A percentile compares a stretch with the other conserved stretches of the same genome.
phyloP scores from a whole-genome alignment of 2,888 invertebrate species.

The Steinernema carpocapsae region DNA sequence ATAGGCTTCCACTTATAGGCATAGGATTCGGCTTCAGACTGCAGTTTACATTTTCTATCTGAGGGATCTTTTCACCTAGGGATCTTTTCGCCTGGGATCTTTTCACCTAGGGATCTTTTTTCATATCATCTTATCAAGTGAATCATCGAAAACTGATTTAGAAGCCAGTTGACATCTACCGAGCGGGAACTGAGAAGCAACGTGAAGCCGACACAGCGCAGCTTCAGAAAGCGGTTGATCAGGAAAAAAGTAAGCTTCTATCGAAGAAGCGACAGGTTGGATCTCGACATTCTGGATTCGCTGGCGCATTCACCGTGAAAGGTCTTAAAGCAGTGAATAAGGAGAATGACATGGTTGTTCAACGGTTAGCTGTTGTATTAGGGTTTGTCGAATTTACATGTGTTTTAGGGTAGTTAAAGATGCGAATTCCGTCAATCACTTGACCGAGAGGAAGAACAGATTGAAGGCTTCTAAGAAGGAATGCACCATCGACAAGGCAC shows the following conservation, averaged over 20 bases:
- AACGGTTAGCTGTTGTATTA: constrained; percentile 46
- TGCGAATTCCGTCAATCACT: not conserved
- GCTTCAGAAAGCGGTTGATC: constrained; percentile 33
- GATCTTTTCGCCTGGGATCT: too few species aligned
- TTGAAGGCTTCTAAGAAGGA: not conserved
- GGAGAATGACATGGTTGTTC: constrained; percentile 74
- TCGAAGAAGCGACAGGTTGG: constrained; percentile 29
- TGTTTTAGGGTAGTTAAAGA: not conserved
- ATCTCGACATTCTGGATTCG: not conserved
- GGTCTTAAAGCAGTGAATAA: constrained; percentile 91
- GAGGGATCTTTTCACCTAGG: too few species aligned
- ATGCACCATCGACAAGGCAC: not conserved
- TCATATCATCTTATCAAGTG: not conserved
- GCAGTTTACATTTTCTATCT: too few species aligned
- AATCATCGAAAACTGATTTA: not conserved
- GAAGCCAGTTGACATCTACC: constrained; percentile 9
- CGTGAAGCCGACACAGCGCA: constrained; percentile 18
- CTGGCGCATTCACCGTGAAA: constrained; percentile 78
- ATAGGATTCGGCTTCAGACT: too few species aligned
- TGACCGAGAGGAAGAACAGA: not conserved
- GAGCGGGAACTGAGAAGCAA: not conserved
- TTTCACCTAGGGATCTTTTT: too few species aligned
- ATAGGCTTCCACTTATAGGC: too few species aligned
- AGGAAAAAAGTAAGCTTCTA: constrained; percentile 22
- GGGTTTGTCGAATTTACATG: not conserved